Percentiles rank a stretch among this genome's conserved stretches.
Conservation (phyloP, 2,888 invertebrate genomes). For the Strigamia crassipes region DNA sequence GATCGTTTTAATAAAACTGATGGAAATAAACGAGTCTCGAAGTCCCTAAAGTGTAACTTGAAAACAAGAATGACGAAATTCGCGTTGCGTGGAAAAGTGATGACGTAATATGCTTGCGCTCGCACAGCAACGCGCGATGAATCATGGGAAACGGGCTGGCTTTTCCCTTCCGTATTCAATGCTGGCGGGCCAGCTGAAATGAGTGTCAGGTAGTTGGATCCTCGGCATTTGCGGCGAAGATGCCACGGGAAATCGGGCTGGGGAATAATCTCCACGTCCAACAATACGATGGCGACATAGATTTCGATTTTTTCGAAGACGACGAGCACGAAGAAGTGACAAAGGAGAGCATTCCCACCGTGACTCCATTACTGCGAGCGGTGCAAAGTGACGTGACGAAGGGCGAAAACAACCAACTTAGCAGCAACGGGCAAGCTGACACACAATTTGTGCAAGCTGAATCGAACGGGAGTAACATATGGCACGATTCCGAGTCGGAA, state of each 20-base stretch:
- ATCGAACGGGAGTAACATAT: background rate
- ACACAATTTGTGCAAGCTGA: background rate
- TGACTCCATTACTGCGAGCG: background rate
- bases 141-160: background rate
- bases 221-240: conserved; percentile 51
- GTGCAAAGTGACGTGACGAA: background rate
- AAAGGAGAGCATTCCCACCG: conserved; percentile 2
- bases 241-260: conserved; percentile 52
- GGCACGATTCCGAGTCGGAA: background rate
- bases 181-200: conserved; percentile 4
- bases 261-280: conserved; percentile 52
- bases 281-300: conserved; percentile 53
- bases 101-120: background rate
- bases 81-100: background rate
- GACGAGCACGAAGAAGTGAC: conserved; percentile 19
- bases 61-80: conserved; percentile 7
- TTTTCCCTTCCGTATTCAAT: background rate
- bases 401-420: background rate
- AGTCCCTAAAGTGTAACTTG: background rate
- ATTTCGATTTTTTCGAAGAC: conserved; percentile 53
- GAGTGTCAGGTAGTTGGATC: background rate
- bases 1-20: background rate
- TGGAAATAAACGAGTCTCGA: background rate
- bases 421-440: background rate
- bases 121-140: background rate